A percentile compares a stretch with the other conserved stretches of the same genome.
Conservation (phyloP, 2,888 invertebrate genomes). For the Aphodius sticticus region DNA sequence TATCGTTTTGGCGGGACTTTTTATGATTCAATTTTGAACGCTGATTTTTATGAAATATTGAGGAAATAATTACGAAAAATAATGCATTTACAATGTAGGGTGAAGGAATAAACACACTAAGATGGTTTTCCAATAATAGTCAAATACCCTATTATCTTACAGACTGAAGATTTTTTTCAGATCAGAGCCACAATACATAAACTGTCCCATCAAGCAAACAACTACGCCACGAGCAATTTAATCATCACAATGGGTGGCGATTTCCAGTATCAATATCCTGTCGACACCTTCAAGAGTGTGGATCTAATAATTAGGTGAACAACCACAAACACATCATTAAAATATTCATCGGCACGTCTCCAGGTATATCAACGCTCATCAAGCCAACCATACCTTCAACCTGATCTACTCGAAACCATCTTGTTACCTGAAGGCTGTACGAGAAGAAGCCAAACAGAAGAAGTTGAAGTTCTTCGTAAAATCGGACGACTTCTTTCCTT, state of each 20-base stretch:
- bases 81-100: no score
- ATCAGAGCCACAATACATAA: conserved; percentile 32
- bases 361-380: not conserved
- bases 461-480: conserved; percentile 59
- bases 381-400: conserved; percentile 58
- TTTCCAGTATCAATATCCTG: conserved; percentile 83
- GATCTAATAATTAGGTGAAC: conserved; percentile 86
- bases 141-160: no score
- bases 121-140: no score
- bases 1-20: no score
- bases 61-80: no score
- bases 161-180: not conserved
- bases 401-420: conserved; percentile 86
- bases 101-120: no score
- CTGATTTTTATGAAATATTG: no score
- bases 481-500: conserved; percentile 65
- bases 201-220: conserved; percentile 59
- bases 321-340: conserved; percentile 28
- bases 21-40: no score
- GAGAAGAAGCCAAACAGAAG: conserved; percentile 71
- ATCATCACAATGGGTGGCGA: conserved; percentile 93
- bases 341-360: not conserved
- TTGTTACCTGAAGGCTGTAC: conserved; percentile 81
- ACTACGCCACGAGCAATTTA: conserved; percentile 75
- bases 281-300: conserved; percentile 84